Evolutionary conservation across 2,888 invertebrate genomes (phyloP).

Genomic region (Escarpia spicata): DNA sequence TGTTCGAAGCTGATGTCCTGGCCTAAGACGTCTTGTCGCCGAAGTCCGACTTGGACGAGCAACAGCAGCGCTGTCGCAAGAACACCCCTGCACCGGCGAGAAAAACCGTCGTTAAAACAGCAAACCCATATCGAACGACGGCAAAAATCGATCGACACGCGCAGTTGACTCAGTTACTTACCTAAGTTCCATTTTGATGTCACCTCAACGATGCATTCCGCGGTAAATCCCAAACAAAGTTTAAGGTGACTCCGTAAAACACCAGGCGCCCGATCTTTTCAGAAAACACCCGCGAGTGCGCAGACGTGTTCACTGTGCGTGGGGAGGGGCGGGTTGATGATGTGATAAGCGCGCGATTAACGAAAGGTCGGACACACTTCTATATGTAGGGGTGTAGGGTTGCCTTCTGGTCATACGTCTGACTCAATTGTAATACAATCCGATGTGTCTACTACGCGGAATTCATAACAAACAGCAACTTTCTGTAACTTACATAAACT

Average conservation of each 20-base stretch:
- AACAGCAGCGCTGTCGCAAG: not conserved
- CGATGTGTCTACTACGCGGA: not conserved
- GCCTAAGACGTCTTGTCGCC: not conserved
- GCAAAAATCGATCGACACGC: not conserved
- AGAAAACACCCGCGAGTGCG: not conserved
- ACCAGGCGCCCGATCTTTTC: constrained; percentile 6
- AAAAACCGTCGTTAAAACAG: not conserved
- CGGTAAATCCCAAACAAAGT: not conserved
- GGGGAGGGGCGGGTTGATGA: constrained; percentile 16
- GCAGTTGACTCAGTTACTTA: not conserved
- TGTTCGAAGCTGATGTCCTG: not conserved
- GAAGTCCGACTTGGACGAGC: not conserved
- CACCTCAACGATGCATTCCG: constrained; percentile 10
- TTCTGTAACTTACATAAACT: not conserved
- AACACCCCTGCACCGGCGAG: not conserved
- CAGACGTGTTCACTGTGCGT: not conserved
- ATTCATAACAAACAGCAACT: not conserved
- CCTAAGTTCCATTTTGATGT: not conserved
- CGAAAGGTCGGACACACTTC: constrained; percentile 2
- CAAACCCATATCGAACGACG: not conserved
- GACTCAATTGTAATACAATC: not conserved
- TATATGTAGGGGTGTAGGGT: not conserved
- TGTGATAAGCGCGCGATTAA: constrained; percentile 16
- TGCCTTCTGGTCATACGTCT: not conserved
- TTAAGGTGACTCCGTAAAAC: not conserved